These are phyloP conservation scores for Palythoa caribaeorum DNA, from an alignment of 92 coral and sea anemone species.

Conservation along the genomic window DNA sequence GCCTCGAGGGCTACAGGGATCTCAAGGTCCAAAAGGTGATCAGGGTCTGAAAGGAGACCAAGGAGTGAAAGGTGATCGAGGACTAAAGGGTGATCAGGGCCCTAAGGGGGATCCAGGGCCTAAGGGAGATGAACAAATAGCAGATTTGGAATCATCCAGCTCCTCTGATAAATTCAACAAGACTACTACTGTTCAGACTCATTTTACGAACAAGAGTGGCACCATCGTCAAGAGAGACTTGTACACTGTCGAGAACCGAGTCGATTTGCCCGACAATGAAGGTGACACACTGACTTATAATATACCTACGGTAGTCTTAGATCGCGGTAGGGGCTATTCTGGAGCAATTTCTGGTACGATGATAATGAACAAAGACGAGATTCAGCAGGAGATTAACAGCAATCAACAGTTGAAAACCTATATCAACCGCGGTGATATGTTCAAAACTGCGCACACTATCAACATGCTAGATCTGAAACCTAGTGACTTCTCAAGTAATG, in stretches of 20 bases:
- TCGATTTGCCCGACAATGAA: not conserved
- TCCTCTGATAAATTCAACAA: not conserved
- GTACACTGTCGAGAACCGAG: not conserved
- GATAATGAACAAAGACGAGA: constrained; percentile 2
- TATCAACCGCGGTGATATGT: not conserved
- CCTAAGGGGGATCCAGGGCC: too few relatives aligned
- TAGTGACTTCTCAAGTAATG: not conserved
- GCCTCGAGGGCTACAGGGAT: too few relatives aligned
- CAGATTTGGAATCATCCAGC: not conserved
- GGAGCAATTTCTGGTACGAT: not conserved
- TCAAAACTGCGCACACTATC: not conserved
- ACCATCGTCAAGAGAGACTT: not conserved
- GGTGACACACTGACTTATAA: not conserved
- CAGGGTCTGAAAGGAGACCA: too few relatives aligned
- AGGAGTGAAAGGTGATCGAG: not conserved
- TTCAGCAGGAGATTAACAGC: not conserved
- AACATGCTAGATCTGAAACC: not conserved
- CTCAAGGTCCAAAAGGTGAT: too few relatives aligned
- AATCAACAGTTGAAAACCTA: not conserved
- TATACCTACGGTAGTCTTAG: not conserved
- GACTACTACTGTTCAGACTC: not conserved
- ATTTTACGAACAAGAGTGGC: not conserved
- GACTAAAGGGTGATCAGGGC: too few relatives aligned
- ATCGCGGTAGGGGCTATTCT: not conserved
- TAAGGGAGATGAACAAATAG: not conserved